Base-by-base conservation (phyloP, 1,140 invertebrate species). In the Elysia chlorotica region DNA sequence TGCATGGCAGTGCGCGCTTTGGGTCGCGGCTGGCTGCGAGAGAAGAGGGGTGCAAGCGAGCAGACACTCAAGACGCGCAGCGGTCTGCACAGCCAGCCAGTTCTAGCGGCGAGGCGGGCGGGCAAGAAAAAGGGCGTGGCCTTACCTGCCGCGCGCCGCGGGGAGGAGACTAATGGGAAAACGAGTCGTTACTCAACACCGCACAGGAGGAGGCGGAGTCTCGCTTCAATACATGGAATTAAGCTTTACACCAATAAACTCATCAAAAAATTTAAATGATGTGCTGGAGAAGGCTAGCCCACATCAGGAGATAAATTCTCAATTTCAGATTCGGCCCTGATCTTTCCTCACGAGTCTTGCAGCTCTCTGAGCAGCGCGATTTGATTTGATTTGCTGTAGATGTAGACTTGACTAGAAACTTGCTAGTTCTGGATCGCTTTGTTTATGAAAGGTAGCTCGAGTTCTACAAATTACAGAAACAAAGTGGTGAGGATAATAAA, bases 181-280 rank as follows among this genome's bases (percentile, higher is more conserved):
- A n/a, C n/a, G n/a, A 14, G 10, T 48, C 41, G 10, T n/a, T 48
- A n/a, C 41, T 6, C 14, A 35, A 35, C 10, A 56, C 25, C 14
- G 10, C 31, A 68, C 65, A 56, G 10, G 31, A 30, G 25, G 21
- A 48, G 67, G 67, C 54, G 54, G 54, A 59, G 67, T 59, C 59
- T 28, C 36, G 21, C 54, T 0, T 25, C 2, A 38, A 25, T 3
- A 2, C 31, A 31, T 6, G 23, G 66, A 17, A 19, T 36, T n/a
- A 68, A 68, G 56, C 48, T 28, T 56, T 56, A 33, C 66, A 53
- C 48, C 28, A 53, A 68, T 68, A 56, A 33, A 68, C 19, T 56
- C 48, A 63, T 63, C 61, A 63, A 63, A 63, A 63, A 25, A 10
- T 63, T 30, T 30, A 63, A 63, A n/a, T n/a, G n/a, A n/a, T n/a